phyloP scores from a whole-genome alignment of 35 echinoderm and acorn worm genomes.

The Chiridota heheva region DNA sequence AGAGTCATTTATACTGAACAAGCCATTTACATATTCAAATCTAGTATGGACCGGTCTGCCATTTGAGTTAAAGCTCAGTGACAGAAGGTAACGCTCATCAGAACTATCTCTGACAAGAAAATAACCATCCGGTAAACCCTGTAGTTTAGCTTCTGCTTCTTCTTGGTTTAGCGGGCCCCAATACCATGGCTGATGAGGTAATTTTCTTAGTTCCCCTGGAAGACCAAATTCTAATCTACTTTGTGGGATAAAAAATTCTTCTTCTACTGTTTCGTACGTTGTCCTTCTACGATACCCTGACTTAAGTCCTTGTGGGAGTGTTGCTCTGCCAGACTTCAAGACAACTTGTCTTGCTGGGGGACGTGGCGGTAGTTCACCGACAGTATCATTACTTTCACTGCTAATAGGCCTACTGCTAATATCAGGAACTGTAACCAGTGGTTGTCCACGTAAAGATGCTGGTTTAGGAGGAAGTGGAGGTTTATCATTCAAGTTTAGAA shows the following conservation, averaged over 20 bases:
- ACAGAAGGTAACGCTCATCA: slow-evolving; percentile 89
- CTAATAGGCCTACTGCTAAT: neutral
- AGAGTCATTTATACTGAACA: slow-evolving; percentile 93
- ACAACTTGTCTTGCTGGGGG: slow-evolving; percentile 77
- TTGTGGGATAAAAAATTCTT: neutral
- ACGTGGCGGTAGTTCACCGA: slow-evolving; percentile 55
- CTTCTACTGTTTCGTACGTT: slow-evolving; percentile 14
- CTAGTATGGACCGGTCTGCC: slow-evolving; percentile 91
- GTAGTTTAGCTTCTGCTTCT: slow-evolving; percentile 84
- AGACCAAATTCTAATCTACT: slow-evolving; percentile 23
- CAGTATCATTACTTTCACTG: neutral
- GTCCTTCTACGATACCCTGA: slow-evolving; percentile 11
- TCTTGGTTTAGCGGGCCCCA: slow-evolving; percentile 91
- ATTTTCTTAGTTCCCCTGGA: slow-evolving; percentile 65
- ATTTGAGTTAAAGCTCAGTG: slow-evolving; percentile 90
- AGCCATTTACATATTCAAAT: slow-evolving; percentile 84
- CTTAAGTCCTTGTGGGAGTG: slow-evolving; percentile 16
- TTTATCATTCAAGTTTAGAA: no score
- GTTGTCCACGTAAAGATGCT: slow-evolving; percentile 27
- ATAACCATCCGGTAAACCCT: slow-evolving; percentile 60
- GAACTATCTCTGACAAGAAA: slow-evolving; percentile 98
- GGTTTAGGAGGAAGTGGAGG: slow-evolving; percentile 72
- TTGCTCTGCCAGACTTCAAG: slow-evolving; percentile 3
- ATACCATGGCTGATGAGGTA: slow-evolving; percentile 92
- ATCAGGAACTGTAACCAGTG: neutral